phyloP scores from a whole-genome alignment of 2,113 vertebrate species.

The Orientallactaga bullata region DNA sequence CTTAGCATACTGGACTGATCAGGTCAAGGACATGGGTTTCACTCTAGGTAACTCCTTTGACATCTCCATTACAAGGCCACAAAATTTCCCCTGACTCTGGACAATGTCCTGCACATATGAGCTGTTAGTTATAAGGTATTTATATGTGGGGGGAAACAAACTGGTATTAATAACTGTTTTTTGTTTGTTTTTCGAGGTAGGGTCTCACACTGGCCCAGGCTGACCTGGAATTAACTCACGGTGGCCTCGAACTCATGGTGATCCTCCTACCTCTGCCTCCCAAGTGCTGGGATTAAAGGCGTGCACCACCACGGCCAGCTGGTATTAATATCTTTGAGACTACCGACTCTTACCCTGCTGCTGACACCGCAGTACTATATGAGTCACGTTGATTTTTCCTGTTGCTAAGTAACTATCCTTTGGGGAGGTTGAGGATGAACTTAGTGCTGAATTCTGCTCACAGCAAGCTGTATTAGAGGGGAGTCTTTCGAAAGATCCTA shows the following conservation, averaged over 20 bases:
- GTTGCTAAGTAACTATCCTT: slow-evolving; percentile 34
- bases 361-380: neutral
- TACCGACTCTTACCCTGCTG: slow-evolving; percentile 37
- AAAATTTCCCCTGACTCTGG: slow-evolving; percentile 50
- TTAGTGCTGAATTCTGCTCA: slow-evolving; percentile 31
- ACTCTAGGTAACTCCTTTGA: slow-evolving; percentile 41
- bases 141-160: neutral
- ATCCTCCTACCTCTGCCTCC: no score
- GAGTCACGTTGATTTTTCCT: slow-evolving; percentile 23
- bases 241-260: no score
- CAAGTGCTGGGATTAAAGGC: no score
- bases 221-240: no score
- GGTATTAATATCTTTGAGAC: slow-evolving; percentile 16
- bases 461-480: slow-evolving; percentile 11
- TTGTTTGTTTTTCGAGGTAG: no score
- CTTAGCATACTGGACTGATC: slow-evolving; percentile 35
- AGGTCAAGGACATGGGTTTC: slow-evolving; percentile 65
- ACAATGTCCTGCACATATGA: slow-evolving; percentile 52
- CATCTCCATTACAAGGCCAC: slow-evolving; percentile 54
- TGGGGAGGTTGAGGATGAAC: slow-evolving; percentile 35
- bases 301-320: no score
- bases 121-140: slow-evolving; percentile 72
- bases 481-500: neutral
- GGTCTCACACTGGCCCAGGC: no score
- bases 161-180: no score